Evolutionary conservation across 2,113 vertebrate species (phyloP), one percentile per base, ranked within the genome.

Genomic region (Nerophis lumbriciformis): DNA sequence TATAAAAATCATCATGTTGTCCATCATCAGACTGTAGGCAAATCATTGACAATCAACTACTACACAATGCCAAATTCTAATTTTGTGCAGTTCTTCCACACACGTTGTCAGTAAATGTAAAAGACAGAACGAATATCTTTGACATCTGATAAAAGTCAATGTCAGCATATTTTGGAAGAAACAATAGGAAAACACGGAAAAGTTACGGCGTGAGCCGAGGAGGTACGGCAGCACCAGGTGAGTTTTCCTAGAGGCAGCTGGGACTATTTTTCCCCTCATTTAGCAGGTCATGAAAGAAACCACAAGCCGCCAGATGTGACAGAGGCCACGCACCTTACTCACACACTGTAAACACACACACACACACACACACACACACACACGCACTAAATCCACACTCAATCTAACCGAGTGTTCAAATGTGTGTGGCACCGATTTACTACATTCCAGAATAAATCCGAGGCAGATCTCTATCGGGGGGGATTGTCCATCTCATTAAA

Each of bases 191-290:
- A 47, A 8, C 36, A 5, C 38, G n/a, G 53, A 56, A 57, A 44
- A 57, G 38, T 12, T n/a, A 44, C n/a, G 12, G 28, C 28, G 9
- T 61, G 59, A 48, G 59, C 12, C 35, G 21, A 37, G 15, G 56
- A 65, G 21, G 28, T 59, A 28, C 28, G 39, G 52, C 13, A 6
- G 54, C 50, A 73, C 74, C 84, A 85, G 83, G 81, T 90, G 85
- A 85, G 72, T 52, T 66, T 71, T 69, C 72, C 66, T 67, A 50
- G 56, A 52, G 54, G 73, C 85, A 87, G 78, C 78, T 87, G 78
- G 72, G 78, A 90, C 78, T 80, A 85, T 81, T 87, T 88, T 85
- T 75, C 80, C 73, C 77, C 63, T 79, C 75, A 82, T 84, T 86
- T 83, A 86, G 69, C 85, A 83, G 77, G 66, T 80, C 78, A 75